Conservation (phyloP, 2,113 vertebrate genomes). For the Ceyx cyanopectus region DNA sequence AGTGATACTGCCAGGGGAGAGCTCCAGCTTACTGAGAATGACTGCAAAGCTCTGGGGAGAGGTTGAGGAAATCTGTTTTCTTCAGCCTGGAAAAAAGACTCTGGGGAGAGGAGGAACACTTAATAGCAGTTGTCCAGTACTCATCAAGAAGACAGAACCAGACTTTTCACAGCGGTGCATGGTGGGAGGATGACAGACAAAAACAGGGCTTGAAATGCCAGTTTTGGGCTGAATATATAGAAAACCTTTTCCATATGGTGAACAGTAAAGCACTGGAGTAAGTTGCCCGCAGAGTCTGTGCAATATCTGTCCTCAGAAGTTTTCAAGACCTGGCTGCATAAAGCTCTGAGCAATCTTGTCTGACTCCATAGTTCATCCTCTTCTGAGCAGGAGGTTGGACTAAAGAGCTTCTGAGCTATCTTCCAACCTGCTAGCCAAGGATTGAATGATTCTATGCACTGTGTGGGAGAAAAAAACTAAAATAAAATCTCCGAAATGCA, state of each 20-base stretch:
- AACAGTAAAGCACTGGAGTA: not conserved
- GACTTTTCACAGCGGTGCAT: not conserved
- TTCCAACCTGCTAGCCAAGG: not conserved
- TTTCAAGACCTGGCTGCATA: not conserved
- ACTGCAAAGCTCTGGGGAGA: not conserved
- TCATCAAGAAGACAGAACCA: not conserved
- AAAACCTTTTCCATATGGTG: not conserved
- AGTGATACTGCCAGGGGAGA: not conserved
- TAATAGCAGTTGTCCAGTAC: not conserved
- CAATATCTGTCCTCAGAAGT: not conserved
- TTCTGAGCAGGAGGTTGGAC: not conserved
- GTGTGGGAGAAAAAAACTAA: not conserved
- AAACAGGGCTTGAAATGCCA: not conserved
- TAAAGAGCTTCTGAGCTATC: not conserved
- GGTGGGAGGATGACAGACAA: not conserved
- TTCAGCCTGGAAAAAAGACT: not conserved
- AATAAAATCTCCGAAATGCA: not conserved
- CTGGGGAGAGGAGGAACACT: not conserved
- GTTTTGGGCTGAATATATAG: not conserved
- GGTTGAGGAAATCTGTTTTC: not conserved
- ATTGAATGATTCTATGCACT: not conserved
- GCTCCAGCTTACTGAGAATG: not conserved
- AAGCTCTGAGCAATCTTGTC: not conserved
- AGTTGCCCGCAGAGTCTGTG: not conserved
- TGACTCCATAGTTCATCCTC: not conserved